Percentiles rank a stretch among this genome's conserved stretches.
phyloP scores from a whole-genome alignment of 2,113 vertebrate species.

The Apeltes quadracus region DNA sequence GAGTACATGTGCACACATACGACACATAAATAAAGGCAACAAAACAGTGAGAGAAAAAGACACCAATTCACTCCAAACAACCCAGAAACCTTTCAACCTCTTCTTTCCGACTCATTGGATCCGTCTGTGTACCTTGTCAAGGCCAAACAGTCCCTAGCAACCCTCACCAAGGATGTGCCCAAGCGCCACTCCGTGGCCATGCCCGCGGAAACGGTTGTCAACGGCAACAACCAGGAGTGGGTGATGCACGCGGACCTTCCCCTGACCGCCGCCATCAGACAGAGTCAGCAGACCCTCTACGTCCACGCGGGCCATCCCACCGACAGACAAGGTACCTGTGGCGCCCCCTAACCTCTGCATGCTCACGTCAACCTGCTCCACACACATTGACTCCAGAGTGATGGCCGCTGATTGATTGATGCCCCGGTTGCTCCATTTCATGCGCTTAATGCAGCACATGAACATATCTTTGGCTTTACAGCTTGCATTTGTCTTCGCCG shows the following conservation, averaged over 20 bases:
- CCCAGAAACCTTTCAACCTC: neutral
- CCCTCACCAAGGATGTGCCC: slow-evolving; percentile 96
- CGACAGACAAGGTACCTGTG: slow-evolving; percentile 91
- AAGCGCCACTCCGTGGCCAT: slow-evolving; percentile 97
- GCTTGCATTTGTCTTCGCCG: slow-evolving; percentile 23
- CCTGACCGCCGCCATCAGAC: slow-evolving; percentile 95
- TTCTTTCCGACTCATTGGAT: slow-evolving; percentile 9
- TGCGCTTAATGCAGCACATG: slow-evolving; percentile 45
- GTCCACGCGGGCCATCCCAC: slow-evolving; percentile 88
- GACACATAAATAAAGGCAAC: neutral
- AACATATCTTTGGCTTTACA: slow-evolving; percentile 28
- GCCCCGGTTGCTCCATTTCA: slow-evolving; percentile 44
- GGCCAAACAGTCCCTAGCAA: slow-evolving; percentile 98
- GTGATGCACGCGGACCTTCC: slow-evolving; percentile 97
- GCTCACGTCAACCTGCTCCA: slow-evolving; percentile 47
- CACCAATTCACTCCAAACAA: slow-evolving; percentile 4
- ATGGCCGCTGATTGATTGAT: neutral
- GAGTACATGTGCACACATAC: neutral
- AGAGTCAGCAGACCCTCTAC: slow-evolving; percentile 98
- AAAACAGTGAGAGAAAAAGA: neutral
- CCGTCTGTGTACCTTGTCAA: slow-evolving; percentile 63
- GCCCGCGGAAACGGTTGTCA: slow-evolving; percentile 94
- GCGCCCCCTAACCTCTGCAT: slow-evolving; percentile 46
- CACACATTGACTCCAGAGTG: slow-evolving; percentile 30
- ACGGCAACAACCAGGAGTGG: slow-evolving; percentile 99